Evolutionary conservation across 2,113 vertebrate genomes (phyloP), one percentile per base, ranked within the genome.

Genomic region (Pterocles gutturalis): DNA sequence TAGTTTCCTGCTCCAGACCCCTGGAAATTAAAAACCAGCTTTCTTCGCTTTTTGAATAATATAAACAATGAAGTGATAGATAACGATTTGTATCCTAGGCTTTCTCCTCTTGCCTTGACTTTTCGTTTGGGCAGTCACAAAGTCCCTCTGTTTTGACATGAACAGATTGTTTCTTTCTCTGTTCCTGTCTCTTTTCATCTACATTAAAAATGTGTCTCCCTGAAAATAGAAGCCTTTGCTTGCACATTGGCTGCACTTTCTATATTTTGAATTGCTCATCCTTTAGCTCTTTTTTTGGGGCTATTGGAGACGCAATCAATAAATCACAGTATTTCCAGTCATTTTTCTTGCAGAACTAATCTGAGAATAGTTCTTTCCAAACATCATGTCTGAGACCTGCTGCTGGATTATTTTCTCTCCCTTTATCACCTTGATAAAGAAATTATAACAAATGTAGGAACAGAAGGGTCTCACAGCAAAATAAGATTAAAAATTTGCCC

Each of bases 181-280:
- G 45, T 73, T 51, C 46, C 46, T 43, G 53, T 93, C 88, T 81
- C 58, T 85, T 94, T 80, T 73, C 43, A 66, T 87, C 89, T 83
- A 66, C 45, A 29, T 75, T 87, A 72, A 79, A 94, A 86, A 84
- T 83, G 58, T 73, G n/a, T 91, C 55, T 67, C 71, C 85, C 78
- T 96, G 70, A 95, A 91, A 94, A 95, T 3, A 93, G 84, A 91
- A 96, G 58, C 29, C 45, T 89, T 73, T 95, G 31, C 88, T 67
- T 91, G 43, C 48, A 25, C 33, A 19, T 49, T 93, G 91, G 61
- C 78, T 73, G 43, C 1, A 5, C 53, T 85, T n/a, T 89, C 48
- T 70, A 1, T 57, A 19, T 92, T 94, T 91, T 73, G 58, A 73
- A 51, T 85, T 80, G 62, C 38, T 94, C 65, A 51, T 91, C 77